Evolutionary conservation across 2,888 invertebrate genomes (phyloP), one percentile per base, ranked within the genome.

Genomic region (Acronicta leporina): DNA sequence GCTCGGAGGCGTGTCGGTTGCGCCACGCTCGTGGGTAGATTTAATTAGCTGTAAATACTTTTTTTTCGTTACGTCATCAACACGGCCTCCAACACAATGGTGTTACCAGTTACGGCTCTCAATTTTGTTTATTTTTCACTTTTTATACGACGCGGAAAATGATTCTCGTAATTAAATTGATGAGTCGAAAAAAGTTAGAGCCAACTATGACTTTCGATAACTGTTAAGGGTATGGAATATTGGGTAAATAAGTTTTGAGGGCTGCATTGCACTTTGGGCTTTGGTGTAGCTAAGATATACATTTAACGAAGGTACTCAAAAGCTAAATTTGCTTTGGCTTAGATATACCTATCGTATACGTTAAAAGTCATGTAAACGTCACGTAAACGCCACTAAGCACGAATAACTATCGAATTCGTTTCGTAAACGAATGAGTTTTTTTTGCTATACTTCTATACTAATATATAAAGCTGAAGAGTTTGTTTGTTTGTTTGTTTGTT

Each of bases 41-140:
- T 93, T 94, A 94, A 94, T 94, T 93, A 92, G 88, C 84, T 88
- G 85, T 87, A 86, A 88, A 90, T 87, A 87, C 82, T 86, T 89
- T 89, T 92, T 92, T 91, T 87, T 87, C 86, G 85, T 92, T 92
- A 82, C 92, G 85, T 89, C 92, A 91, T 78, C 79, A 64, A 54
- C 56, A 63, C 77, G 77, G 78, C 78, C 75, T 75, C 75, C 75
- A 64, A 68, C 52, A 68, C 62, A 76, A 68, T 63, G 55, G 48
- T 71, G 74, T 75, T 77, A 74, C 77, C 49, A 68, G 66, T 64
- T 62, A 63, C 70, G 68, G 55, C 77, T 57, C 68, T 74, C 68
- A 67, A 73, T 65, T 66, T 51, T 74, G 57, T 61, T 77, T 80
- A 66, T 68, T 79, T 70, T 71, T 68, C 33, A 54, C 40, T 47